Conservation (phyloP, 2,797 vertebrate genomes). For the Betta splendens region DNA sequence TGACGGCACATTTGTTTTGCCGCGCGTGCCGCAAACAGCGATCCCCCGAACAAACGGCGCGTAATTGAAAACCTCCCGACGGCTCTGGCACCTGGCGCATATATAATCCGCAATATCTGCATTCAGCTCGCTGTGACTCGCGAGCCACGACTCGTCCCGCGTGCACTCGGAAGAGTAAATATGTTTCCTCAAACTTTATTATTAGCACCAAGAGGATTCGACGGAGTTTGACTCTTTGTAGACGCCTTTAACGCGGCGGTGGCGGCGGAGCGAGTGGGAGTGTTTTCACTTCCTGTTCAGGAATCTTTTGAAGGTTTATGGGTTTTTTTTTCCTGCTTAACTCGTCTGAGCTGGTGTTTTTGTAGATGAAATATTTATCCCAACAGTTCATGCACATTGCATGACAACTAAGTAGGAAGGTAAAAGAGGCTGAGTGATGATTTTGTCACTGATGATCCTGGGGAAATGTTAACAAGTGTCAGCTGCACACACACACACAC, state of each 20-base stretch:
- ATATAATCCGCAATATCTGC: background rate
- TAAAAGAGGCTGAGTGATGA: constrained; percentile 18
- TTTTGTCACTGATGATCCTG: constrained; percentile 11
- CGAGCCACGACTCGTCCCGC: background rate
- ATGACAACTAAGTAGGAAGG: constrained; percentile 24
- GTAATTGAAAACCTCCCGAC: background rate
- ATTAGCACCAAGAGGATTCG: background rate
- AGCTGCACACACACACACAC: background rate
- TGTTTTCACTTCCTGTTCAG: constrained; percentile 29
- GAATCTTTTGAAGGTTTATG: constrained; percentile 28
- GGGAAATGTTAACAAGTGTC: background rate
- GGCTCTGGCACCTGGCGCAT: background rate
- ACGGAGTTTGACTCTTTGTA: constrained; percentile 15
- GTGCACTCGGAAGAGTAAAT: background rate
- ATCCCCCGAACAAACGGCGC: constrained; percentile 1
- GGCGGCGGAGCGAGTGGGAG: constrained; percentile 19
- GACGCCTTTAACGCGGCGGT: constrained; percentile 10
- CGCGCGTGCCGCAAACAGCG: constrained; percentile 6
- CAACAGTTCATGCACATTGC: constrained; percentile 8
- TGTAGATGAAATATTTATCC: constrained; percentile 37
- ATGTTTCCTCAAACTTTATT: background rate
- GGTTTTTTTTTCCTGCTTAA: constrained; percentile 13
- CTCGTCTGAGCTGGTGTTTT: constrained; percentile 29
- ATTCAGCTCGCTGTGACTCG: background rate
- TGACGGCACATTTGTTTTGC: constrained; percentile 12